These are phyloP conservation scores for Bombus fervidus DNA, from an alignment of 1,140 invertebrate genomes.

Conservation along the genomic window DNA sequence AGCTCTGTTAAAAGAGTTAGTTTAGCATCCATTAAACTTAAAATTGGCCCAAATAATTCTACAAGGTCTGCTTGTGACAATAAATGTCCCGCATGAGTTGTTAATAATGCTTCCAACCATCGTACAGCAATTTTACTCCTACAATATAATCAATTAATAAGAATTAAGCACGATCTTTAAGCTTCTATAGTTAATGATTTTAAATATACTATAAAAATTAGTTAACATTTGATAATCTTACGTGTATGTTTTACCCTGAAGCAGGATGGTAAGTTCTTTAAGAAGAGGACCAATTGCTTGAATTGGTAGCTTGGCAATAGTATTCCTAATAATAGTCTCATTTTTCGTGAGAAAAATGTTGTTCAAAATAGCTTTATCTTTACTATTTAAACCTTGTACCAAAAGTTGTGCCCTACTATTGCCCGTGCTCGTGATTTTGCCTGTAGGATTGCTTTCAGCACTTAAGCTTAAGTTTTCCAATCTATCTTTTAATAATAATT, in stretches of 20 bases:
- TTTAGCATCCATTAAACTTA: conserved; percentile 85
- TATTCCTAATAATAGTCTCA: conserved; percentile 84
- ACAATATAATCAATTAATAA: conserved; percentile 24
- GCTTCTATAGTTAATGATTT: background rate
- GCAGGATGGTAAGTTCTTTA: conserved; percentile 84
- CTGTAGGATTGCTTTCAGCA: conserved; percentile 81
- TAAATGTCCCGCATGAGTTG: conserved; percentile 85
- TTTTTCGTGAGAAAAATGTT: conserved; percentile 84
- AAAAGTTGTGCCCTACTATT: conserved; percentile 89
- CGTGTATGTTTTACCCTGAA: conserved; percentile 85
- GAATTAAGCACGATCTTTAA: background rate
- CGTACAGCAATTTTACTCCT: conserved; percentile 84
- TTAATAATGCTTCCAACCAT: conserved; percentile 85
- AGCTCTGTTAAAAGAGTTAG: conserved; percentile 83
- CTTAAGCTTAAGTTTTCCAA: conserved; percentile 87
- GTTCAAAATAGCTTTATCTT: conserved; percentile 86
- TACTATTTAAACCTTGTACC: conserved; percentile 90
- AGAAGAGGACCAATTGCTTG: conserved; percentile 85
- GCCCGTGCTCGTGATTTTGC: conserved; percentile 81
- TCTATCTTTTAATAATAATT: conserved; percentile 89
- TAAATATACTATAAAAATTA: background rate
- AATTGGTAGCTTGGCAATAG: conserved; percentile 85
- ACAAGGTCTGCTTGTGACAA: conserved; percentile 84
- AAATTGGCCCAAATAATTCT: conserved; percentile 83
- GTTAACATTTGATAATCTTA: conserved; percentile 74